Evolutionary conservation across 2,888 invertebrate species (phyloP), one percentile per base, ranked within the genome.

Genomic region (Stenoptilia bipunctidactyla): DNA sequence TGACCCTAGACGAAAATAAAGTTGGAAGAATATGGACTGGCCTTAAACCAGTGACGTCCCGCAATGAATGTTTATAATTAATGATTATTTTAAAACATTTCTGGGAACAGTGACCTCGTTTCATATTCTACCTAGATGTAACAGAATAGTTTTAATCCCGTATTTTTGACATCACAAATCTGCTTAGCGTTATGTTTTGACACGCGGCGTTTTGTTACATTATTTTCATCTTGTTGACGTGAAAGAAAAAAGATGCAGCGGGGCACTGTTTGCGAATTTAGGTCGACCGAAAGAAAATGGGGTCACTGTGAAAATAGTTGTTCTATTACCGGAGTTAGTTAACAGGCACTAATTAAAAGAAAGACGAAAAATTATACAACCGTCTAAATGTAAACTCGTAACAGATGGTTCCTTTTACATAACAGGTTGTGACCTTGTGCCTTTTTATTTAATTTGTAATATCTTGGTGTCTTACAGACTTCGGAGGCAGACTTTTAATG

Each of bases 331-430:
- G 56, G 56, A 58, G 65, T 70, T 71, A 69, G 71, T 76, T 77
- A 73, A 68, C 70, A 69, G 67, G 71, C 57, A 74, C 74, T 69
- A 76, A 83, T 82, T 80, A 73, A 67, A 68, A 62, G 44, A 44
- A 20, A 20, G 8, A 30, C 4, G 30, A n/a, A 30, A 30, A 30
- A 30, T 8, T 30, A n/a, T 8, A 30, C 9, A 9, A 9, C 30
- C 6, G 3, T 30, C 30, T 30, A 9, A 30, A 30, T n/a, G 6
- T 4, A 30, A 30, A 30, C 30, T 43, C 36, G n/a, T n/a, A 30
- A n/a, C 30, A 30, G 4, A n/a, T 12, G 30, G 25, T 9, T 5
- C 25, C 9, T 25, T 30, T 30, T 10, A 12, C 30, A n/a, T 30
- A 30, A 30, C n/a, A 4, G 4, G 12, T 30, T 30, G n/a, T 30